Evolutionary conservation across 2,797 vertebrate genomes (phyloP), one percentile per base, ranked within the genome.

Genomic region (Oreonectes daqikongensis): DNA sequence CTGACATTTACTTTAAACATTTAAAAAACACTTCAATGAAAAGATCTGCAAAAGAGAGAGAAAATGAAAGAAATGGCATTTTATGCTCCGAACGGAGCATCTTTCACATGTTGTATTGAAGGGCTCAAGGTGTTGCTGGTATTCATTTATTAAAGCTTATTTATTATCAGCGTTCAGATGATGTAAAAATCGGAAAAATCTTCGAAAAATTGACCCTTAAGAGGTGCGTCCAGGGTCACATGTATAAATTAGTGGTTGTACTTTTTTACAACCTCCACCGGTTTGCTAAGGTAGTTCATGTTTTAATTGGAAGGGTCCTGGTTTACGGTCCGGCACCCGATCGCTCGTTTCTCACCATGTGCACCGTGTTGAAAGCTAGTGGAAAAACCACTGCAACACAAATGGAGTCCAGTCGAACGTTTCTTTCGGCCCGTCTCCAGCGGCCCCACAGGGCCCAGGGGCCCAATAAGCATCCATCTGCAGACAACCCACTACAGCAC

Each of bases 401-500:
- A 69, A 77, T 44, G 22, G 69, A 81, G 77, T 81, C 78, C 78
- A 44, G 64, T 64, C 35, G 63, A 80, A 73, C 68, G 74, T 69
- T 81, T 86, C 79, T 72, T 77, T 66, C 69, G 74, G 55, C 80
- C 75, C 69, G 55, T 77, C 81, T 61, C 74, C 72, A 55, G 82
- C 84, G 86, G 88, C 87, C 85, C 78, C 40, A 77, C 78, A 78
- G 83, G 84, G 87, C 92, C 91, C 90, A 84, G 75, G 91, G 89
- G 91, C 84, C 92, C 92, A 93, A 93, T 93, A 93, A 94, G 90
- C 91, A 90, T 88, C 89, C 91, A 91, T 90, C 90, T 92, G 91
- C 88, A 91, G 91, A 91, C 90, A 92, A 87, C 87, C 88, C 86
- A 85, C 85, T 83, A 82, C 85, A 88, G 77, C 85, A 88, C 72